Evolutionary conservation across 2,888 invertebrate species (phyloP).

Genomic region (Teleogryllus oceanicus): DNA sequence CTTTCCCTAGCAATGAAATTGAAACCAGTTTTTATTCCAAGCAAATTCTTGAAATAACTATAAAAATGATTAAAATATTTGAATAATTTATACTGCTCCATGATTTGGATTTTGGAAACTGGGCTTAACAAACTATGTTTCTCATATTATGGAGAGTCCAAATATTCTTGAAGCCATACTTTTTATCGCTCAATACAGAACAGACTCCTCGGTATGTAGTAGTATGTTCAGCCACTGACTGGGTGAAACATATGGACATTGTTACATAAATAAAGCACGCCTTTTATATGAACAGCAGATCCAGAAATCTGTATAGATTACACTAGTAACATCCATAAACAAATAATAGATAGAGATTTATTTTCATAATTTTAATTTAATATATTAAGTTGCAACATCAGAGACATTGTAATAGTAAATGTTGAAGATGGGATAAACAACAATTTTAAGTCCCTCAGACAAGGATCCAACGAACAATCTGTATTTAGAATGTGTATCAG

Average conservation of each 20-base stretch:
- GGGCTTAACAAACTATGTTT: not conserved
- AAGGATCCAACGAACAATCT: not conserved
- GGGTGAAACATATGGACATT: conserved; percentile 1
- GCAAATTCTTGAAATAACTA: too few species aligned
- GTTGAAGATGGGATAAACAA: conserved; percentile 18
- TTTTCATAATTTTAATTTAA: conserved; percentile 2
- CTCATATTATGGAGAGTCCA: not conserved
- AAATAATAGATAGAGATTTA: conserved; percentile 18
- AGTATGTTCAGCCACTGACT: not conserved
- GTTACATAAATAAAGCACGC: conserved; percentile 18
- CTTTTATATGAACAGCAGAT: conserved; percentile 12
- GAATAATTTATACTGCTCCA: not conserved
- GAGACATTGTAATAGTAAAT: conserved; percentile 18
- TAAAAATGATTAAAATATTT: not conserved
- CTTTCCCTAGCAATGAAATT: too few species aligned
- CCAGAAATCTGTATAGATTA: conserved; percentile 7
- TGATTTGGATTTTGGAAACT: not conserved
- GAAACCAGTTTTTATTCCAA: too few species aligned
- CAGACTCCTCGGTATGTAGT: not conserved
- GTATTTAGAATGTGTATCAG: not conserved
- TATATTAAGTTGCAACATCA: conserved; percentile 18
- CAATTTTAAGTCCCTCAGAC: not conserved
- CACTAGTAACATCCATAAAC: conserved; percentile 18
- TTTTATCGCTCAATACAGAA: not conserved
- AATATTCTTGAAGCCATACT: not conserved